phyloP scores from a whole-genome alignment of 2,797 vertebrate genomes.

The Lithobates sylvaticus region DNA sequence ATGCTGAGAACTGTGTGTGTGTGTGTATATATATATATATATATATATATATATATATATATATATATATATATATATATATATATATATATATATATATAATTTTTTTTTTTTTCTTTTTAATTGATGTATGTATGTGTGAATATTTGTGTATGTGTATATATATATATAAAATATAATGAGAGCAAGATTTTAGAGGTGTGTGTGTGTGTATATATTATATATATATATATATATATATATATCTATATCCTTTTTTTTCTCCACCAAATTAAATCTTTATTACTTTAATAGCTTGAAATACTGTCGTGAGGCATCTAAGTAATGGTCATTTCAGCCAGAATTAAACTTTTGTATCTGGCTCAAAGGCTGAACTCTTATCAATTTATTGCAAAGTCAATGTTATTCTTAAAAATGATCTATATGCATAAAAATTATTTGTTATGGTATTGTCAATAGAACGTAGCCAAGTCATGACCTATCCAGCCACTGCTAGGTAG shows the following conservation, averaged over 20 bases:
- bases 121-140: too few species aligned
- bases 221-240: too few species aligned
- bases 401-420: conserved; percentile 70
- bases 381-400: conserved; percentile 80
- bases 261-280: not conserved
- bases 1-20: too few species aligned
- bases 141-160: too few species aligned
- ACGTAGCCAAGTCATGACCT: conserved; percentile 76
- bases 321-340: conserved; percentile 76
- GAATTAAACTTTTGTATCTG: conserved; percentile 73
- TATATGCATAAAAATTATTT: conserved; percentile 72
- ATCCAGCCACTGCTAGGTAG: conserved; percentile 66
- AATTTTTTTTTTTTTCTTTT: too few species aligned
- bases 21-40: too few species aligned
- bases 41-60: too few species aligned
- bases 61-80: too few species aligned
- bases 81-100: too few species aligned
- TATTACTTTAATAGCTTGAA: not conserved
- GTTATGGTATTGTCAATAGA: conserved; percentile 78
- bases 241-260: not conserved
- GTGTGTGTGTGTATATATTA: too few species aligned
- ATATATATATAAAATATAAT: too few species aligned
- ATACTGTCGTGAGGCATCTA: conserved; percentile 64
- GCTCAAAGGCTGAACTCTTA: conserved; percentile 63
- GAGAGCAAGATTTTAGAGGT: too few species aligned